Percentiles rank a stretch among this genome's conserved stretches.
These are phyloP conservation scores for Diplodus sargus DNA, from an alignment of 2,797 vertebrate genomes.

Conservation along the genomic window DNA sequence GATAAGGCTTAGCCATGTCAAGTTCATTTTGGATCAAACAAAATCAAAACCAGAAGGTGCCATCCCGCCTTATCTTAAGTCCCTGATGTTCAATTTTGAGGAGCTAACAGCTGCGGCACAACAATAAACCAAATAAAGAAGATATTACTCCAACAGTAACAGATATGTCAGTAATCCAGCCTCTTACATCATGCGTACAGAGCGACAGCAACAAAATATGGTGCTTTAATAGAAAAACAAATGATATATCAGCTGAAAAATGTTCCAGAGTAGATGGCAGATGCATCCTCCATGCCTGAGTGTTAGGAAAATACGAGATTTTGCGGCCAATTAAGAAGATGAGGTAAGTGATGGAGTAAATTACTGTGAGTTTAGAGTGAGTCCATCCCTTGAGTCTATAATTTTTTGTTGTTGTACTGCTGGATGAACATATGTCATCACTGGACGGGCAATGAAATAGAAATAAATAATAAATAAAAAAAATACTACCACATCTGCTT, in stretches of 20 bases:
- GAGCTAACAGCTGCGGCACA: background rate
- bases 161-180: slow-evolving; percentile 1
- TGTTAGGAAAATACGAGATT: background rate
- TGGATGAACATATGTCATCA: background rate
- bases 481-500: slow-evolving; percentile 23
- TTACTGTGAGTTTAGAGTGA: background rate
- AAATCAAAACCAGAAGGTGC: background rate
- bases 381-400: slow-evolving; percentile 1
- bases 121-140: background rate
- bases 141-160: background rate
- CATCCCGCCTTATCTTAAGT: background rate
- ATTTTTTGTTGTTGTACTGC: slow-evolving; percentile 1
- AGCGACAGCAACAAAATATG: background rate
- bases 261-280: slow-evolving; percentile 1
- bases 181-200: background rate
- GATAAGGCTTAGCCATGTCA: background rate
- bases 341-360: slow-evolving; percentile 3
- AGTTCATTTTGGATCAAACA: background rate
- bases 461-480: slow-evolving; percentile 5
- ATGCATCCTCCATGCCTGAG: background rate
- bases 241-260: background rate
- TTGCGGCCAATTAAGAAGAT: slow-evolving; percentile 6
- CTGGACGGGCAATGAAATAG: background rate
- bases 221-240: background rate
- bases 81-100: background rate